Evolutionary conservation across 23 tunicate species (phyloP).

Genomic region (Trididemnum nubilum): DNA sequence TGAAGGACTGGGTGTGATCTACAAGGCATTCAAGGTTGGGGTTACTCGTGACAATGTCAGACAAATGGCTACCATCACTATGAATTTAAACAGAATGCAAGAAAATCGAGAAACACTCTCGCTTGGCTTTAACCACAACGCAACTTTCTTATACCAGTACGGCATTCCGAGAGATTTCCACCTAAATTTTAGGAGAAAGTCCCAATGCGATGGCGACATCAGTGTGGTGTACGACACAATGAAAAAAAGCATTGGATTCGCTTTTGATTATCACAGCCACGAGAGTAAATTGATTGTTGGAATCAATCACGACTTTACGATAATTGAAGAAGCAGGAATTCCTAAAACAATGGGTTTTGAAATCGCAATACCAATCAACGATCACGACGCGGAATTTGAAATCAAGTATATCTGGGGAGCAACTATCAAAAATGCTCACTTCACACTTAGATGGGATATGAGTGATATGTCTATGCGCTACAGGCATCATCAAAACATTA

Average conservation of each 20-base stretch:
- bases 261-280: conserved; percentile 40
- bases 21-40: conserved; percentile 41
- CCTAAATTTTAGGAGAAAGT: background rate
- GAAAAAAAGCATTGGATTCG: conserved; percentile 47
- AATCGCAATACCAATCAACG: background rate
- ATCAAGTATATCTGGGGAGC: conserved; percentile 22
- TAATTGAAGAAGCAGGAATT: conserved; percentile 24
- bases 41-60: conserved; percentile 35
- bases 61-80: conserved; percentile 30
- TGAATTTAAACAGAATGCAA: conserved; percentile 26
- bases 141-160: conserved; percentile 21
- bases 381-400: conserved; percentile 10
- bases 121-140: conserved; percentile 42
- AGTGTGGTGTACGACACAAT: conserved; percentile 48
- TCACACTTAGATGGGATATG: conserved; percentile 22
- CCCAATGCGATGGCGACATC: conserved; percentile 29
- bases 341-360: conserved; percentile 54
- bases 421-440: conserved; percentile 11
- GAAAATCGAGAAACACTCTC: background rate
- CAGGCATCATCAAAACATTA: conserved; percentile 40
- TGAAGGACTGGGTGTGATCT: background rate
- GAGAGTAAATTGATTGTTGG: conserved; percentile 37
- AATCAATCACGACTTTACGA: conserved; percentile 53
- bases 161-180: conserved; percentile 59
- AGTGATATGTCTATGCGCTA: background rate